A percentile compares a stretch with the other conserved stretches of the same genome.
These are phyloP conservation scores for Axinella damicornis DNA, from an alignment of 37 sponge, comb jelly and placozoan species.

Conservation along the genomic window DNA sequence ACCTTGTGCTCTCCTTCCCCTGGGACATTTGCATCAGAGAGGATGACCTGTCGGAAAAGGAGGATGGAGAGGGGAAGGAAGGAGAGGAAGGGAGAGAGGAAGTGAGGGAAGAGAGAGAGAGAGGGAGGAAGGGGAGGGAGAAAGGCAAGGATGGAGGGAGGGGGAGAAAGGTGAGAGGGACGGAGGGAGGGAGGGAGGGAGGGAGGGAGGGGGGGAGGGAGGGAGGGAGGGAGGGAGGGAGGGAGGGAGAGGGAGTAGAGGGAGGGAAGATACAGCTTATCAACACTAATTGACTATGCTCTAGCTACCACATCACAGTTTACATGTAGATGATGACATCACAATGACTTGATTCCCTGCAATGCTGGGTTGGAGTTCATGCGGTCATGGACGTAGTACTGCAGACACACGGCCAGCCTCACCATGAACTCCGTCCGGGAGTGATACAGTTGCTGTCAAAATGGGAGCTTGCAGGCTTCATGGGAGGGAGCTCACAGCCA, in stretches of 20 bases:
- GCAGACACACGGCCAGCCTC: slow-evolving; percentile 85
- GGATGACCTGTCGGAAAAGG: slow-evolving; percentile 66
- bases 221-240: no score
- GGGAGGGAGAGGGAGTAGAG: no score
- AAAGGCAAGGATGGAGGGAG: no score
- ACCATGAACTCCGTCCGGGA: slow-evolving; percentile 98
- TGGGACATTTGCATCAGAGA: slow-evolving; percentile 98
- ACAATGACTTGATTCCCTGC: slow-evolving; percentile 74
- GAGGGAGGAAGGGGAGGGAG: slow-evolving; percentile 17
- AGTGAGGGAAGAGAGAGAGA: not conserved
- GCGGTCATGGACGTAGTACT: slow-evolving; percentile 90
- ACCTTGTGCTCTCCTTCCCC: slow-evolving; percentile 99
- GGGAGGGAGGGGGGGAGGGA: not conserved
- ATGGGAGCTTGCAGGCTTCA: slow-evolving; percentile 73
- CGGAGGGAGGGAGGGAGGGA: not conserved
- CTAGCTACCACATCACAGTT: no score
- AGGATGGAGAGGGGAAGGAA: not conserved
- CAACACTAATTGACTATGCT: no score
- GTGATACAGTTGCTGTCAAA: slow-evolving; percentile 99
- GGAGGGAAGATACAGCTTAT: no score
- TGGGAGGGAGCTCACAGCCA: slow-evolving; percentile 88
- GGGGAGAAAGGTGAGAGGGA: not conserved
- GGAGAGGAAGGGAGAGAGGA: slow-evolving; percentile 7
- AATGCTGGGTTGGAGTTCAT: slow-evolving; percentile 96
- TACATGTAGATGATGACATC: no score